Base-by-base conservation (phyloP, 2,888 invertebrate species). In the Brachyopa scutellaris region DNA sequence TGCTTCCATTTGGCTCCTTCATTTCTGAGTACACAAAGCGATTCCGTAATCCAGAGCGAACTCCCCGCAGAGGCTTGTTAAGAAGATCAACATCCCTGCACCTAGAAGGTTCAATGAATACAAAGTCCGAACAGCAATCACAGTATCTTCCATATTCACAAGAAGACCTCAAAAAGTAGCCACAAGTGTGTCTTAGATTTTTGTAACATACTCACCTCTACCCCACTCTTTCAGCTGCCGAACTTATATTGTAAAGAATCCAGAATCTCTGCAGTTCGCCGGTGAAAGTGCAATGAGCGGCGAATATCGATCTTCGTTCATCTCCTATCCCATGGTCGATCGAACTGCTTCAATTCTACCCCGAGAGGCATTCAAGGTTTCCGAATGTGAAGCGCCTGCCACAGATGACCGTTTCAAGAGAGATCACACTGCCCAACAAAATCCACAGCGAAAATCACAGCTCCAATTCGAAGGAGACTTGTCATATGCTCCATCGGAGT, bases 21-120 rank as follows among this genome's bases (percentile, higher is more conserved):
- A 88, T 87, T 77, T 83, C 87, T 9, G 90, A 90, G 84, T 90
- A 90, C 19, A 72, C 77, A 2, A 77, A 49, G 47, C 40, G 66
- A 55, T 77, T 36, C 38, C 85, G 86, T 8, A 67, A 85, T 45
- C 79, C 83, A 6, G 76, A 76, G 42, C 74, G 64, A 19, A 82
- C 79, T 17, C 59, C 76, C 7, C 62, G 86, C 9, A 86, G 87
- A n/a, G 66, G 84, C 8, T 76, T 88, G 55, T 76, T 88, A 62
- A 86, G 90, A 53, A 86, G 88, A 66, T 86, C 89, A 7, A 90
- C 90, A 31, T 90, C 90, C 74, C 84, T 90, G 80, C 88, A 86
- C 47, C 85, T 90, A 79, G 89, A 89, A 80, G 90, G 90, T 83
- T 87, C 86, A 70, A 90, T 90, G 89, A 87, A 87, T 76, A 86